Conservation (phyloP, 53 echinoderm and acorn worm genomes). For the Mesocentrotus franciscanus region DNA sequence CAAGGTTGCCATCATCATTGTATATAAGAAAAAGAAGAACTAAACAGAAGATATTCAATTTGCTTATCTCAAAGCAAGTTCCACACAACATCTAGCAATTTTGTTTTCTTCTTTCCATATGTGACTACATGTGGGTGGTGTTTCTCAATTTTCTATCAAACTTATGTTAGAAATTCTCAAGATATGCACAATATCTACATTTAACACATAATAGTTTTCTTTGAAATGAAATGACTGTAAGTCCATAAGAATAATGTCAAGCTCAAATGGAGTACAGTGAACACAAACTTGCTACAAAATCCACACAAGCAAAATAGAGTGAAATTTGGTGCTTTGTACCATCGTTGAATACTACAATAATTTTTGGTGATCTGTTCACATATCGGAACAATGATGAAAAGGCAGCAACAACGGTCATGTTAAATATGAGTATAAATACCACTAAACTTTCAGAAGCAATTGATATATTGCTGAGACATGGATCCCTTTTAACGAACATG, state of each 20-base stretch:
- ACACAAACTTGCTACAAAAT: not conserved
- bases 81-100: too few relatives aligned
- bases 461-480: not conserved
- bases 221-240: not conserved
- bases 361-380: not conserved
- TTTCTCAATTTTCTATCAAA: too few relatives aligned
- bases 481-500: not conserved
- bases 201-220: too few relatives aligned
- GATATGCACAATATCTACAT: too few relatives aligned
- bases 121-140: too few relatives aligned
- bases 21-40: too few relatives aligned
- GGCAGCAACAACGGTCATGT: not conserved
- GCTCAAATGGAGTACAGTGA: not conserved
- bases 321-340: not conserved
- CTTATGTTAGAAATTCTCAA: too few relatives aligned
- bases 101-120: too few relatives aligned
- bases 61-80: too few relatives aligned
- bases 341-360: not conserved
- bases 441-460: not conserved
- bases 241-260: not conserved
- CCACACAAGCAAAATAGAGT: not conserved
- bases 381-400: not conserved
- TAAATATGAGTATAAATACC: not conserved
- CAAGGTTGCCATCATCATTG: too few relatives aligned
- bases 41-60: too few relatives aligned